A percentile compares a stretch with the other conserved stretches of the same genome.
These are phyloP conservation scores for Oopsacas minuta DNA, from an alignment of 37 sponge, comb jelly and placozoan genomes.

Conservation along the genomic window DNA sequence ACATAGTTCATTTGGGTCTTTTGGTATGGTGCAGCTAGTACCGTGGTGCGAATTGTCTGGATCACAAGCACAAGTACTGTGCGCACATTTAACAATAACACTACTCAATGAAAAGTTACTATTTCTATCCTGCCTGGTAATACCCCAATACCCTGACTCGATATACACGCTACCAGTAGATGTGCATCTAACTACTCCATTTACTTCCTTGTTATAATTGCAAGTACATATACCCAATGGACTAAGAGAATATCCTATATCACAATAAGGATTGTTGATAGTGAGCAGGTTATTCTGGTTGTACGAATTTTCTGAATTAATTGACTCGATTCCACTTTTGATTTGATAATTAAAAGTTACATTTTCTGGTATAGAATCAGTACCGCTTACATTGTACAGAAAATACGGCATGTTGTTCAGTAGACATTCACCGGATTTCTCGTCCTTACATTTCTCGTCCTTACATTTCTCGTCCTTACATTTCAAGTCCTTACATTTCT, in stretches of 20 bases:
- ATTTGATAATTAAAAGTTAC: not conserved
- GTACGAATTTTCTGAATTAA: not conserved
- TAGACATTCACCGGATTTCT: not conserved
- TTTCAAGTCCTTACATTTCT: not conserved
- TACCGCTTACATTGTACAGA: not conserved
- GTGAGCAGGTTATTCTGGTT: not conserved
- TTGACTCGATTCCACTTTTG: not conserved
- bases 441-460: too few relatives aligned
- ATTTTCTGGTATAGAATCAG: not conserved
- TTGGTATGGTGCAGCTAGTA: not conserved
- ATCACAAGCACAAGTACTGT: not conserved
- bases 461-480: not conserved
- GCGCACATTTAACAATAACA: slow-evolving; percentile 12
- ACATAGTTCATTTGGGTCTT: not conserved
- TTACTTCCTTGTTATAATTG: not conserved
- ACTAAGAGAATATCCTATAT: not conserved
- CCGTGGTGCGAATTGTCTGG: not conserved
- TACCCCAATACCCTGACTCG: not conserved
- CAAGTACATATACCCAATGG: not conserved
- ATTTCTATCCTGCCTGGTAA: not conserved
- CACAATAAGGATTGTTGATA: not conserved
- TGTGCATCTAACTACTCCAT: not conserved
- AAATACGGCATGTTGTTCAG: not conserved
- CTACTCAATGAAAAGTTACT: not conserved
- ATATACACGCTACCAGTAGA: not conserved